Percentiles rank a stretch among this genome's conserved stretches.
These are phyloP conservation scores for Fukomys damarensis DNA, from an alignment of 2,113 vertebrate species.

Conservation along the genomic window DNA sequence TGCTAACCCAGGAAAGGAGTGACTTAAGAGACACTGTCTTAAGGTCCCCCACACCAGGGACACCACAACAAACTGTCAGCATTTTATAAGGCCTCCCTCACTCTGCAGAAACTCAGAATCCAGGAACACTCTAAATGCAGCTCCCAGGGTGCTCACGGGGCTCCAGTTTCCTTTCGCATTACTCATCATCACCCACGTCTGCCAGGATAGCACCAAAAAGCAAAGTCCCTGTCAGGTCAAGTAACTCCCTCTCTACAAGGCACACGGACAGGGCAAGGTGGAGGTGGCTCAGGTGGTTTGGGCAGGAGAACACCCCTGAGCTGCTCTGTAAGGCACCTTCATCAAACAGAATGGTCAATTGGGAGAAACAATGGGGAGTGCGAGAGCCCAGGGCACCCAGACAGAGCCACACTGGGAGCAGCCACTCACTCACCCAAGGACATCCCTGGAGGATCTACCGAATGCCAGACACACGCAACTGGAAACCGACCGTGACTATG, in stretches of 20 bases:
- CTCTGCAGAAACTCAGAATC: background rate
- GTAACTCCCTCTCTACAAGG: background rate
- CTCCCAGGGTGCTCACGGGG: background rate
- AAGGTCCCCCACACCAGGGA: background rate
- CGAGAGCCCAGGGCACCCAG: background rate
- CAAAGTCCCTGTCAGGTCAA: background rate
- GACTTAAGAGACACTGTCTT: background rate
- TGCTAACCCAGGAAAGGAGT: background rate
- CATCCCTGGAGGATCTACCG: background rate
- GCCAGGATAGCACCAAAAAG: background rate
- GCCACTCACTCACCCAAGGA: background rate
- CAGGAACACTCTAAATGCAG: background rate
- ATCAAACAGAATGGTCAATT: background rate
- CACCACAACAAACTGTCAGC: background rate
- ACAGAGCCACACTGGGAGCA: background rate
- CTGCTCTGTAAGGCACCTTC: background rate
- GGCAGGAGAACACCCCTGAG: background rate
- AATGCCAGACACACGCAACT: background rate
- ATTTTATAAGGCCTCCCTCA: background rate
- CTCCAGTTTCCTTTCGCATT: background rate
- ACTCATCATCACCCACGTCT: background rate
- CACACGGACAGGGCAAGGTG: background rate
- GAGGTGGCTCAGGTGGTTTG: background rate
- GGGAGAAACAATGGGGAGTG: background rate
- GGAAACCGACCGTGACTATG: background rate